Evolutionary conservation across 1,140 invertebrate species (phyloP), one percentile per base, ranked within the genome.

Genomic region (Cyclargus thomasi): DNA sequence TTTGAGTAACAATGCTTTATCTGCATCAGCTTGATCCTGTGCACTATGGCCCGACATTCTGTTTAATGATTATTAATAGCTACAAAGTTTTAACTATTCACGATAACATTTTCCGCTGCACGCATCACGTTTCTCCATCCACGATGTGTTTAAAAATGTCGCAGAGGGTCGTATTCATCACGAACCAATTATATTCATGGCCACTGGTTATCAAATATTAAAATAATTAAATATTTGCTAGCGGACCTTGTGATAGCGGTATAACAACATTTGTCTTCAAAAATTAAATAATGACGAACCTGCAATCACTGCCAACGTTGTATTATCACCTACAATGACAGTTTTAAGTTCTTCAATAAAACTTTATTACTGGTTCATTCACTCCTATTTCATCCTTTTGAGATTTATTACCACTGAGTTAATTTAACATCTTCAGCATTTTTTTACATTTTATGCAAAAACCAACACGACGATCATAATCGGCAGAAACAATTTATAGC

Each of bases 1-100:
- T 76, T 86, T 91, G 10, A 76, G 64, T 67, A 88, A 73, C 53
- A 81, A 68, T 20, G 69, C 70, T 70, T 76, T 77, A 62, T 87
- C 83, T 29, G 78, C 77, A 68, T 87, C 86, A 20, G 78, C 74
- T 66, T 85, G 82, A 67, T 85, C 83, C 65, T 78, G 78, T 47
- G 73, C 62, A 67, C 68, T 82, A 65, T 75, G 76, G 67, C 69
- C 74, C 65, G 82, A 76, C 86, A 88, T 88, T 64, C 67, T 72
- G 73, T 77, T 71, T 73, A 59, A 62, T 67, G 65, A 74, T 10
- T 22, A 63, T 55, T 67, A 62, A 39, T 74, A 73, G 57, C 68
- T 14, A 47, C 14, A 14, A 14, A 14, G 10, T 47, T 47, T 47
- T 47, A 47, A 47, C 10, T 47, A 11, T 47, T 47, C 8, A 47